A percentile compares a stretch with the other conserved stretches of the same genome.
phyloP scores from a whole-genome alignment of 2,797 vertebrate genomes.

The Ambastaia sidthimunki region DNA sequence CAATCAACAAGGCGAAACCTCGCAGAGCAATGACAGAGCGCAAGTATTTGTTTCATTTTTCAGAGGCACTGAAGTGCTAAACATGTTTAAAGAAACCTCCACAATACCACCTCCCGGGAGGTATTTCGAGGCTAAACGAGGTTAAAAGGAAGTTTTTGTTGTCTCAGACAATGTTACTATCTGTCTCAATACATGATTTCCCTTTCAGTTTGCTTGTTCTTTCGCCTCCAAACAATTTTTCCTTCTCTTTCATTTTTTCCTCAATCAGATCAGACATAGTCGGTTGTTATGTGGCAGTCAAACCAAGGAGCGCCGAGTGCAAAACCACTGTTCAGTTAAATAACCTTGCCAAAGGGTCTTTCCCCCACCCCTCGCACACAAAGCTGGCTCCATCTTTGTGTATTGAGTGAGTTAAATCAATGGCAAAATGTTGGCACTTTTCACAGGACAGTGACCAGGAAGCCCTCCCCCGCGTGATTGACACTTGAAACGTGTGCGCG shows the following conservation, averaged over 20 bases:
- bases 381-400: slow-evolving; percentile 95
- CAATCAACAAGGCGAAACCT: slow-evolving; percentile 50
- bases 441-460: slow-evolving; percentile 99
- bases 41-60: slow-evolving; percentile 53
- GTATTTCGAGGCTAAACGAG: slow-evolving; percentile 70
- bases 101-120: slow-evolving; percentile 70
- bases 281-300: slow-evolving; percentile 83
- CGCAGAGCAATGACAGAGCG: slow-evolving; percentile 33
- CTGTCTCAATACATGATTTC: slow-evolving; percentile 73
- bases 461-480: slow-evolving; percentile 97
- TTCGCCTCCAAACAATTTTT: slow-evolving; percentile 79
- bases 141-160: slow-evolving; percentile 66
- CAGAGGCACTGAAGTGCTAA: slow-evolving; percentile 61
- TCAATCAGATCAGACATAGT: slow-evolving; percentile 77
- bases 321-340: slow-evolving; percentile 81
- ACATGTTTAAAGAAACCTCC: slow-evolving; percentile 68
- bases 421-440: slow-evolving; percentile 98
- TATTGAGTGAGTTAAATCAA: slow-evolving; percentile 95
- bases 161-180: slow-evolving; percentile 67
- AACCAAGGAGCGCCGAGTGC: slow-evolving; percentile 80
- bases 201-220: slow-evolving; percentile 83
- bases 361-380: slow-evolving; percentile 80
- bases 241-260: slow-evolving; percentile 43
- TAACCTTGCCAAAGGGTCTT: slow-evolving; percentile 99
- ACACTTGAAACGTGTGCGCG: slow-evolving; percentile 99